Conservation (phyloP, 2,113 vertebrate species). For the Scartelaos histophorus region DNA sequence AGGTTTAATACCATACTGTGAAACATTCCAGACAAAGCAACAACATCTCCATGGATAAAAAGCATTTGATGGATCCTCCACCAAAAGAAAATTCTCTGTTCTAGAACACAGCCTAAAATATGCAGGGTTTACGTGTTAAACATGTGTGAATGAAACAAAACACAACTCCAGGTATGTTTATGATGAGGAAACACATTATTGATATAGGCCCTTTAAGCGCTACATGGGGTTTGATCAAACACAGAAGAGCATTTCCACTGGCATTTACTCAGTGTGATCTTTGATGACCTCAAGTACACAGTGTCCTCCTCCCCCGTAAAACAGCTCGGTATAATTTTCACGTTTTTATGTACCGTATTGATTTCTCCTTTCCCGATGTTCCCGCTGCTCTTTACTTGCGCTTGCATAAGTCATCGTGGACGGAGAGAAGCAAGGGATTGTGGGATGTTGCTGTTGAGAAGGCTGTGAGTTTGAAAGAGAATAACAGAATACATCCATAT, state of each 20-base stretch:
- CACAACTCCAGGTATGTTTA: too few relatives aligned
- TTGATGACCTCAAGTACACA: slow-evolving; percentile 3
- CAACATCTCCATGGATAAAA: too few relatives aligned
- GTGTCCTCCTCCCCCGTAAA: slow-evolving; percentile 6
- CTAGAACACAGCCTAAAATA: too few relatives aligned
- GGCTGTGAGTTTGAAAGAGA: not conserved
- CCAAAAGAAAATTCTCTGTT: too few relatives aligned
- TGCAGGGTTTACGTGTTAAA: too few relatives aligned
- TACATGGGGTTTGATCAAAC: slow-evolving; percentile 4
- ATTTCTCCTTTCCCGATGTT: not conserved
- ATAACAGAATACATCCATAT: not conserved
- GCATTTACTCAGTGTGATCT: not conserved
- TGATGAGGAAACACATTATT: too few relatives aligned
- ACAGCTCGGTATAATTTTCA: not conserved
- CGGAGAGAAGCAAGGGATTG: not conserved
- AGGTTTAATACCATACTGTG: too few relatives aligned
- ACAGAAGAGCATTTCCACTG: not conserved
- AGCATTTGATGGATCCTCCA: too few relatives aligned
- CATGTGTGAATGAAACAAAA: too few relatives aligned
- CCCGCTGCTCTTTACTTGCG: not conserved
- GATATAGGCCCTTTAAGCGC: too few relatives aligned
- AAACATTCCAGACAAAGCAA: too few relatives aligned
- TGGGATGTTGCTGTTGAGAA: not conserved
- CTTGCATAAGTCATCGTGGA: slow-evolving; percentile 4
- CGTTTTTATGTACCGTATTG: slow-evolving; percentile 3